phyloP scores from a whole-genome alignment of 1,140 invertebrate genomes.

The Achatina immaculata region DNA sequence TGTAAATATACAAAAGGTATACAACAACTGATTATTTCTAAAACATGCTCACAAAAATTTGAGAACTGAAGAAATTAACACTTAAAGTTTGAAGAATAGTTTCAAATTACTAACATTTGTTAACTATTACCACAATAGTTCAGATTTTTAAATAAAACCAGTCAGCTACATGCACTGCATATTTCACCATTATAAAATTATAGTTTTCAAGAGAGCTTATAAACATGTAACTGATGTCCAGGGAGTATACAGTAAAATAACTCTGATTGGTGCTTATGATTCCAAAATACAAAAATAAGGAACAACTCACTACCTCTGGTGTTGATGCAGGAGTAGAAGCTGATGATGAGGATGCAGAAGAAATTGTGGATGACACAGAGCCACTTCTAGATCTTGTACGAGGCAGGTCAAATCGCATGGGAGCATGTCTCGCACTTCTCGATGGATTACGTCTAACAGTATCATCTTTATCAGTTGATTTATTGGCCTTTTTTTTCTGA shows the following conservation, averaged over 20 bases:
- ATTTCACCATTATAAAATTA: too few species aligned
- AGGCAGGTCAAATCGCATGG: conserved; percentile 41
- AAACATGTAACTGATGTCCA: too few species aligned
- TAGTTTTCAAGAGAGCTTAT: too few species aligned
- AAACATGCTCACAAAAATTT: too few species aligned
- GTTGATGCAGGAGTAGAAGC: conserved; percentile 48
- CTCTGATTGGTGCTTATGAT: too few species aligned
- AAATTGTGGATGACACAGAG: conserved; percentile 49
- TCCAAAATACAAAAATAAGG: neutral
- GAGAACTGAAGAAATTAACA: too few species aligned
- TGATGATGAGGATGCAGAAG: conserved; percentile 52
- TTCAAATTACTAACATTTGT: too few species aligned
- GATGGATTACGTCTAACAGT: conserved; percentile 51
- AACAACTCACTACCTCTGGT: conserved; percentile 17
- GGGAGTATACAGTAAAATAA: too few species aligned
- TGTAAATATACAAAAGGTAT: too few species aligned
- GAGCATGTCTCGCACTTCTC: conserved; percentile 45
- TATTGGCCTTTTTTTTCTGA: neutral
- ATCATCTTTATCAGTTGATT: conserved; percentile 28
- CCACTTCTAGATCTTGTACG: conserved; percentile 50
- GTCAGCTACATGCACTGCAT: too few species aligned
- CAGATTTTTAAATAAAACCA: neutral
- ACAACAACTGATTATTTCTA: too few species aligned
- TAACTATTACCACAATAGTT: neutral
- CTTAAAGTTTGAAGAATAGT: too few species aligned